phyloP scores from a whole-genome alignment of 2,113 vertebrate species.

The Conger conger region DNA sequence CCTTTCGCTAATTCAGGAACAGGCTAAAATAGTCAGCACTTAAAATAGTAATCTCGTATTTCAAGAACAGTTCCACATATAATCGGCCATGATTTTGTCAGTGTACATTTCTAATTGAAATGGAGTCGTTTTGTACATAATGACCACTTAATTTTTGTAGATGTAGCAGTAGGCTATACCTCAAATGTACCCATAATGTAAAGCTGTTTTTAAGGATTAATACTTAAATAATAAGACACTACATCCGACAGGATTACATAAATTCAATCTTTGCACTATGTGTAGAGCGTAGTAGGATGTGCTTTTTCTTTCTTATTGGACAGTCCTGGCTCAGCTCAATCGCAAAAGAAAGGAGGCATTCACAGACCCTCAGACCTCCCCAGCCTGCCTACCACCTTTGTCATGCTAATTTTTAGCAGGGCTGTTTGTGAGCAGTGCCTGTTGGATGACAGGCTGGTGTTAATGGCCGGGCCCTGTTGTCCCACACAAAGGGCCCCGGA shows the following conservation, averaged over 20 bases:
- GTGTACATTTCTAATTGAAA: too few species aligned
- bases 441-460: constrained; percentile 67
- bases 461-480: constrained; percentile 55
- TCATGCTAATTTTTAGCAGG: constrained; percentile 73
- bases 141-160: neutral
- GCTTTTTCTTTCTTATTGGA: neutral
- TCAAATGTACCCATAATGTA: neutral
- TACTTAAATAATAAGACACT: neutral
- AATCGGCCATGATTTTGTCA: too few species aligned
- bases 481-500: constrained; percentile 66
- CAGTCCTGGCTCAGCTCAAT: constrained; percentile 14
- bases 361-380: constrained; percentile 11
- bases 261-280: neutral
- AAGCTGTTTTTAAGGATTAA: neutral
- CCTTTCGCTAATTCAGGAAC: too few species aligned
- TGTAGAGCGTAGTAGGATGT: neutral
- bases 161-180: neutral
- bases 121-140: too few species aligned
- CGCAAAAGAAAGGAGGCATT: constrained; percentile 24
- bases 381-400: constrained; percentile 50
- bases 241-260: neutral
- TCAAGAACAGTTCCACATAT: too few species aligned
- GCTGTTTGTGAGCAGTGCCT: constrained; percentile 60
- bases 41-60: too few species aligned
- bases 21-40: too few species aligned